Evolutionary conservation across 2,797 vertebrate species (phyloP).

Genomic region (Mastacembelus armatus): DNA sequence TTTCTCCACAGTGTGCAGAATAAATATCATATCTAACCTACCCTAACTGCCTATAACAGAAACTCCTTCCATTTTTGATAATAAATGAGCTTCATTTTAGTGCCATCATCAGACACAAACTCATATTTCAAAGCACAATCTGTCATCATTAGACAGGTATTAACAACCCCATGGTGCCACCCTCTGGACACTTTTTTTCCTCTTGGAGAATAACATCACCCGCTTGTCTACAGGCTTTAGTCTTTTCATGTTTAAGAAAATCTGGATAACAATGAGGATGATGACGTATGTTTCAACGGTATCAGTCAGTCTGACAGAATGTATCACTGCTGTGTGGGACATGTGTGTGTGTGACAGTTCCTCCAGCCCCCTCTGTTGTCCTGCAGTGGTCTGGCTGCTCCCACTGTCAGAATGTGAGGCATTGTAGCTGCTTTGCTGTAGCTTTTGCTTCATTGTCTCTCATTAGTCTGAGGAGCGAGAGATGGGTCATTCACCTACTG

Average conservation of each 20-base stretch:
- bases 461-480: slow-evolving; percentile 60
- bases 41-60: too few relatives aligned
- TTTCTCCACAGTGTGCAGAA: too few relatives aligned
- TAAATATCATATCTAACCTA: not conserved
- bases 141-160: not conserved
- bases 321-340: not conserved
- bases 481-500: slow-evolving; percentile 36
- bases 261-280: not conserved
- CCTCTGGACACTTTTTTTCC: not conserved
- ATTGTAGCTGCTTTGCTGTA: slow-evolving; percentile 6
- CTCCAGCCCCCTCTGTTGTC: slow-evolving; percentile 7
- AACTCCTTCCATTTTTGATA: too few relatives aligned
- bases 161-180: not conserved
- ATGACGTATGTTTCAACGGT: not conserved
- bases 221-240: not conserved
- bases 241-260: not conserved
- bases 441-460: slow-evolving; percentile 56
- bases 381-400: not conserved
- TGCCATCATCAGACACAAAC: not conserved
- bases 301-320: not conserved
- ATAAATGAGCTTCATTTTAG: not conserved
- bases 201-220: too few relatives aligned
- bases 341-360: not conserved
- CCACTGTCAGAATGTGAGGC: slow-evolving; percentile 9
- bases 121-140: not conserved